These are phyloP conservation scores for Poecilobothrus nobilitatus DNA, from an alignment of 2,888 invertebrate species.

Conservation along the genomic window DNA sequence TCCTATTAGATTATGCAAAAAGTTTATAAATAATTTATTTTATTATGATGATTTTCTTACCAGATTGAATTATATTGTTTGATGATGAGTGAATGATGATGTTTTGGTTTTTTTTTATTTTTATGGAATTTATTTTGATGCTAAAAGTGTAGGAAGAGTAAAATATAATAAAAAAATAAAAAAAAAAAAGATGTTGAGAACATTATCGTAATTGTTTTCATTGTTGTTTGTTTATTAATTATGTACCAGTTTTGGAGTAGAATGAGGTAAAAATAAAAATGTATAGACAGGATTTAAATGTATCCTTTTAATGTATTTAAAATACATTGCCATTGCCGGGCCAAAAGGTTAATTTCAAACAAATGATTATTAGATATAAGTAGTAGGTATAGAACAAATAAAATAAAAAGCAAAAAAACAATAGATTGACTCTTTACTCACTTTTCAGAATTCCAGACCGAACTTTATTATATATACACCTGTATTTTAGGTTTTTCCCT, in stretches of 20 bases:
- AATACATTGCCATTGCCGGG: too few species aligned
- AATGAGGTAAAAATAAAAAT: too few species aligned
- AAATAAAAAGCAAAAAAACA: too few species aligned
- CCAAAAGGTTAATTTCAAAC: background rate
- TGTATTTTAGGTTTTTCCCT: too few species aligned
- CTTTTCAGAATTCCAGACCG: too few species aligned
- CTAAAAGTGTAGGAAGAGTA: background rate
- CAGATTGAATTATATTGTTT: conserved; percentile 3
- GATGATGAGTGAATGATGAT: background rate
- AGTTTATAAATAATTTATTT: conserved; percentile 20
- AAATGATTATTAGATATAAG: background rate
- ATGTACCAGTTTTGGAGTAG: background rate
- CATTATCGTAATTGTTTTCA: background rate
- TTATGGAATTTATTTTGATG: background rate
- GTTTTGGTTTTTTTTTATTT: background rate
- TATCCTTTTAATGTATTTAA: too few species aligned
- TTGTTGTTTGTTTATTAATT: background rate
- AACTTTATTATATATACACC: too few species aligned
- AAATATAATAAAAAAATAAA: background rate
- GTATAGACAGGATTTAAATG: too few species aligned
- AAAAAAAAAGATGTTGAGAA: too few species aligned
- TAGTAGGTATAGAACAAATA: too few species aligned
- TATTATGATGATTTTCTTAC: conserved; percentile 20
- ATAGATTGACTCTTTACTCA: too few species aligned
- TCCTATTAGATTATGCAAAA: conserved; percentile 20